A percentile compares a stretch with the other conserved stretches of the same genome.
Conservation (phyloP, 2,888 invertebrate genomes). For the Tiliacea citrago region DNA sequence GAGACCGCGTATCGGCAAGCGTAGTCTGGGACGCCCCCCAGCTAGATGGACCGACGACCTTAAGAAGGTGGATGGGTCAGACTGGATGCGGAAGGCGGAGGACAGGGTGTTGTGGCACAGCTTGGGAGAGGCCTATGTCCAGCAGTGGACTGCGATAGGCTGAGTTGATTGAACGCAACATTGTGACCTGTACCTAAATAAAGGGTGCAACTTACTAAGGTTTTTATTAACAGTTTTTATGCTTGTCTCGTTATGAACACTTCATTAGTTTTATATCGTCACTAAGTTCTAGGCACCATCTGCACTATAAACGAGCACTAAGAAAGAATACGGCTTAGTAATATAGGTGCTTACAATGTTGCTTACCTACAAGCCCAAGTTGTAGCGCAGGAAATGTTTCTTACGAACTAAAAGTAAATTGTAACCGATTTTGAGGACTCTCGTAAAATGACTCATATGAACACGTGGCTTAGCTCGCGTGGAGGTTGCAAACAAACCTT, state of each 20-base stretch:
- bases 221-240: conserved; percentile 41
- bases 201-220: conserved; percentile 4
- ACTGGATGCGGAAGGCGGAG: too few relatives aligned
- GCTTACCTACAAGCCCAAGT: neutral
- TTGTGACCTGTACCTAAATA: neutral
- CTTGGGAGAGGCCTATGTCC: too few relatives aligned
- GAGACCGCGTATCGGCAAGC: too few relatives aligned
- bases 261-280: conserved; percentile 31
- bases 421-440: neutral
- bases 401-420: neutral
- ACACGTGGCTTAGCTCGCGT: too few relatives aligned
- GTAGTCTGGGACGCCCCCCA: too few relatives aligned
- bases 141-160: too few relatives aligned
- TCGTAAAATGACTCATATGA: neutral
- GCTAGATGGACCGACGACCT: too few relatives aligned
- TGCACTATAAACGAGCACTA: conserved; percentile 25
- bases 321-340: neutral
- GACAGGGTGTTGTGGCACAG: too few relatives aligned
- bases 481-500: too few relatives aligned
- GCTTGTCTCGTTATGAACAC: conserved; percentile 32
- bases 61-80: too few relatives aligned
- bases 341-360: neutral
- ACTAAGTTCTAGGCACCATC: conserved; percentile 16
- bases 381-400: neutral
- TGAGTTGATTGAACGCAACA: too few relatives aligned